Percentiles rank a stretch among this genome's conserved stretches.
Evolutionary conservation across 2,888 invertebrate species (phyloP).

Genomic region (Sturmia bella): DNA sequence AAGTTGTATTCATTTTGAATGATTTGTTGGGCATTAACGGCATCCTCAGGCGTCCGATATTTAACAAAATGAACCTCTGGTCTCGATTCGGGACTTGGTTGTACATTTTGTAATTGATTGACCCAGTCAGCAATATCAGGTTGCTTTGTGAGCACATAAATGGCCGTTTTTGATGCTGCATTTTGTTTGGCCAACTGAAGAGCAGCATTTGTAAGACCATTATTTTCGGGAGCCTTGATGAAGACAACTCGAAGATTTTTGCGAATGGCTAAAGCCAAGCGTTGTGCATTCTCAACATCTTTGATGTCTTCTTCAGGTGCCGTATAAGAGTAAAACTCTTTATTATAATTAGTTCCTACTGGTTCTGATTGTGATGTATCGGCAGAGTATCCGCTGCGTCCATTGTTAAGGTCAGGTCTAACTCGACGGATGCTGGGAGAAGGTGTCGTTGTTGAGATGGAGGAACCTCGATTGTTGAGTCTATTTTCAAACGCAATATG

Average conservation of each 20-base stretch:
- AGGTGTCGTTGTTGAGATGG: conserved; percentile 12
- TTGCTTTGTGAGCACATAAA: conserved; percentile 79
- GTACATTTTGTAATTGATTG: conserved; percentile 73
- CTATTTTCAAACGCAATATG: conserved; percentile 58
- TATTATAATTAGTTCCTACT: conserved; percentile 72
- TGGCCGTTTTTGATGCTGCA: conserved; percentile 78
- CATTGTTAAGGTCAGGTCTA: conserved; percentile 42
- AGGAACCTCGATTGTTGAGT: conserved; percentile 30
- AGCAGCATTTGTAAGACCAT: conserved; percentile 76
- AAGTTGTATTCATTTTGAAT: conserved; percentile 77
- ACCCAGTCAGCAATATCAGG: conserved; percentile 75
- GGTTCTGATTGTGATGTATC: conserved; percentile 45
- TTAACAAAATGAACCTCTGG: conserved; percentile 80
- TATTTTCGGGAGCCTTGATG: conserved; percentile 77
- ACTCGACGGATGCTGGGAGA: background rate
- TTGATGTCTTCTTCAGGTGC: conserved; percentile 77
- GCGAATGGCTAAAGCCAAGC: conserved; percentile 71
- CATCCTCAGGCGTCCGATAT: conserved; percentile 78
- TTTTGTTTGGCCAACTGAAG: conserved; percentile 75
- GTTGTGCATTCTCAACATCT: conserved; percentile 71
- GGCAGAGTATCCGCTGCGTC: conserved; percentile 37
- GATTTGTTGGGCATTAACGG: conserved; percentile 75
- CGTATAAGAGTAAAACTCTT: conserved; percentile 75
- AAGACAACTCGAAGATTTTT: conserved; percentile 77
- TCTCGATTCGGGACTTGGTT: conserved; percentile 73